Evolutionary conservation across 92 coral and sea anemone species (phyloP).

Genomic region (Epizoanthus rinbou): DNA sequence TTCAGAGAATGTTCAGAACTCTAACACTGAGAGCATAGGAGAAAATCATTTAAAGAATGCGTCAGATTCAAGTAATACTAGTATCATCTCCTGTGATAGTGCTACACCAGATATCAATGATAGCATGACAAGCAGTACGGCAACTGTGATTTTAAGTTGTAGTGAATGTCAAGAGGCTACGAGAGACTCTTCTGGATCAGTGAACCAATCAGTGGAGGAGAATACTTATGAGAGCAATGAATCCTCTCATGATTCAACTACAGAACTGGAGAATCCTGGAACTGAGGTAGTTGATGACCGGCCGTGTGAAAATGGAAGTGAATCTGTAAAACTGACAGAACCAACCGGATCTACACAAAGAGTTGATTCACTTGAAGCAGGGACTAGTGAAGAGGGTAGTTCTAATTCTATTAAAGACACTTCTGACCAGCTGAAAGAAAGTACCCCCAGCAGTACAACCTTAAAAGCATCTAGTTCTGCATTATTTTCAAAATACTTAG

Average conservation of each 20-base stretch:
- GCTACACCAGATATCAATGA: constrained; percentile 50
- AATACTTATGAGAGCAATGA: constrained; percentile 11
- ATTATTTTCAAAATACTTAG: constrained; percentile 74
- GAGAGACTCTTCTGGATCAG: constrained; percentile 31
- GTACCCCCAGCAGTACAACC: constrained; percentile 43
- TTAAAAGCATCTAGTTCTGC: constrained; percentile 52
- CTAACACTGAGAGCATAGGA: constrained; percentile 28
- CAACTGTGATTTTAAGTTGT: constrained; percentile 74
- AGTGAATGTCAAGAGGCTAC: constrained; percentile 47
- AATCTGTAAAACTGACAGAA: background rate
- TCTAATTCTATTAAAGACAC: constrained; percentile 11
- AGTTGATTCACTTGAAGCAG: background rate
- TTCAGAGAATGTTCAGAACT: constrained; percentile 10
- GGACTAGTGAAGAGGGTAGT: constrained; percentile 16
- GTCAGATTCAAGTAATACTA: constrained; percentile 36
- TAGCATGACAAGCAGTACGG: constrained; percentile 84
- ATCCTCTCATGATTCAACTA: constrained; percentile 35
- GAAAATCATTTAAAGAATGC: constrained; percentile 53
- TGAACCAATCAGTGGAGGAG: constrained; percentile 12
- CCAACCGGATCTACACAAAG: background rate
- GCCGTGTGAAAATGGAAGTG: constrained; percentile 1
- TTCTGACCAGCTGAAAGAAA: constrained; percentile 41
- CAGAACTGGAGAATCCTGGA: background rate
- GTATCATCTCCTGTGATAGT: constrained; percentile 51
- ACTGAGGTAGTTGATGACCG: background rate